Percentiles rank a stretch among this genome's conserved stretches.
Conservation (phyloP, 2,888 invertebrate species). For the Baccha elongata region DNA sequence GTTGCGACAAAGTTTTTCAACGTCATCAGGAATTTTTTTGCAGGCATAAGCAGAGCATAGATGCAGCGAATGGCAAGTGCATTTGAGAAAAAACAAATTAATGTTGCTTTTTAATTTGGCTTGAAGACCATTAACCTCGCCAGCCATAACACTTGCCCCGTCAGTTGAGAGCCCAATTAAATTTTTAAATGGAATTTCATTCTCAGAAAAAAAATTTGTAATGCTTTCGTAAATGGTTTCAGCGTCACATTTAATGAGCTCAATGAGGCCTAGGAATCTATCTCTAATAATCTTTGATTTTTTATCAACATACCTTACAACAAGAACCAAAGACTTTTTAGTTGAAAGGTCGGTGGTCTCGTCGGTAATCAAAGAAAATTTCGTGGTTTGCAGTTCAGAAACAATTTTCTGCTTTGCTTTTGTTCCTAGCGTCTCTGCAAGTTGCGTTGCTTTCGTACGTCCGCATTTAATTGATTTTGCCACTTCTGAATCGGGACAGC, state of each 20-base stretch:
- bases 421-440: conserved; percentile 11
- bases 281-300: conserved; percentile 25
- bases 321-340: conserved; percentile 44
- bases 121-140: conserved; percentile 72
- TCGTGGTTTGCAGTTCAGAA: conserved; percentile 18
- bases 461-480: conserved; percentile 10
- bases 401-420: neutral
- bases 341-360: conserved; percentile 50
- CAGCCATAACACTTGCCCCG: conserved; percentile 76
- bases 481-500: conserved; percentile 7
- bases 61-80: conserved; percentile 75
- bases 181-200: conserved; percentile 62
- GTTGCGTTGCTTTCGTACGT: conserved; percentile 22
- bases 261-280: conserved; percentile 35
- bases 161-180: conserved; percentile 75
- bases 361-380: conserved; percentile 50
- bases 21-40: conserved; percentile 72
- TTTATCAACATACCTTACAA: conserved; percentile 49
- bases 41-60: conserved; percentile 75
- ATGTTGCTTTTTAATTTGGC: conserved; percentile 70
- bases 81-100: conserved; percentile 75
- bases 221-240: conserved; percentile 35
- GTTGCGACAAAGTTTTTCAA: conserved; percentile 75
- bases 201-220: conserved; percentile 26
- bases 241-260: conserved; percentile 11